Evolutionary conservation across 2,797 vertebrate species (phyloP).

Genomic region (Hephaestus fuliginosus): DNA sequence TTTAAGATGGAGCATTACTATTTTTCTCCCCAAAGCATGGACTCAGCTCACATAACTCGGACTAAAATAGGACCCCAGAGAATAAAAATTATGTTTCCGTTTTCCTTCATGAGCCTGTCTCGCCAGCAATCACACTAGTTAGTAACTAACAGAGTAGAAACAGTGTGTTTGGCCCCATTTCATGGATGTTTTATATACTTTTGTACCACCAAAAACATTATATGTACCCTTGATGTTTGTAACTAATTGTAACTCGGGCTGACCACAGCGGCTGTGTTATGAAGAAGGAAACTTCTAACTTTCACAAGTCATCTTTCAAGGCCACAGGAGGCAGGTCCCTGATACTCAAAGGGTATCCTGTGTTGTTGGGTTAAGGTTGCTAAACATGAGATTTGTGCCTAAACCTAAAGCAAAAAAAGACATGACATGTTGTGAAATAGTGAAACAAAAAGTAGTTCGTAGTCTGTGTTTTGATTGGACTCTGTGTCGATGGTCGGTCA

Average conservation of each 20-base stretch:
- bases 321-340: neutral
- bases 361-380: neutral
- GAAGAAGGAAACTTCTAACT: neutral
- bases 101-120: too few relatives aligned
- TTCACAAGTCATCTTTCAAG: constrained; percentile 4
- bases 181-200: too few relatives aligned
- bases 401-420: neutral
- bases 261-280: constrained; percentile 5
- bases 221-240: neutral
- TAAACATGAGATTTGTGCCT: neutral
- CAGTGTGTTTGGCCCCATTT: too few relatives aligned
- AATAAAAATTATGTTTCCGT: too few relatives aligned
- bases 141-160: too few relatives aligned
- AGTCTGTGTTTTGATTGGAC: neutral
- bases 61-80: too few relatives aligned
- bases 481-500: neutral
- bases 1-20: too few relatives aligned
- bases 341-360: neutral
- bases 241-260: neutral
- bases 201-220: too few relatives aligned
- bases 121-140: too few relatives aligned
- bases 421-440: neutral
- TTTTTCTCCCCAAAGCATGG: too few relatives aligned
- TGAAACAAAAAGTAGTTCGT: neutral
- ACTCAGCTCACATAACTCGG: too few relatives aligned